Evolutionary conservation across 1,140 invertebrate genomes (phyloP), one percentile per base, ranked within the genome.

Genomic region (Drosophila erecta): DNA sequence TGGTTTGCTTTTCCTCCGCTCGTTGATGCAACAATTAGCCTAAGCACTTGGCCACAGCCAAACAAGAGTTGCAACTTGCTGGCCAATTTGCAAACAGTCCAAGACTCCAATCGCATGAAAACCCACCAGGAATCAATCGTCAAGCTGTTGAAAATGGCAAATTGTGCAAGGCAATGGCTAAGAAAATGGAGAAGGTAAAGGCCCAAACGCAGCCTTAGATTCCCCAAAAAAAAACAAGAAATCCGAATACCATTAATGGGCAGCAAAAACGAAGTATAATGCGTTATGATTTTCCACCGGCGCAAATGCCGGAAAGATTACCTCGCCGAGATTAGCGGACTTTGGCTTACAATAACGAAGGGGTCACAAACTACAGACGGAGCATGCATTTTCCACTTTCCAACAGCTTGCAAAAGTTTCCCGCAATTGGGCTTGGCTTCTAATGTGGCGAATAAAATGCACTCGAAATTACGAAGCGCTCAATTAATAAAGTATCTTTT

Each of bases 11-110:
- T 73, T 50, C 64, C 60, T 58, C 47, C 58, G 64, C 46, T 79
- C 79, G 81, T 85, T 80, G 81, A 80, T 72, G 76, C 81, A 84
- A 80, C 85, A 87, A 87, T 87, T 87, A 87, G 79, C 57, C 84
- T 80, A 57, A 79, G 67, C 79, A 89, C 89, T 89, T 80, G 83
- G 71, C 83, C 72, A 62, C 59, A 60, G 56, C 62, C 77, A 75
- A 86, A 77, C 72, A 76, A 89, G 71, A 53, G 46, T 60, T 69
- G 51, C 84, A 46, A 89, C 54, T 79, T 53, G 41, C 84, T 44
- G 76, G 58, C 46, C 72, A 87, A 87, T 87, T 87, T 77, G 72
- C 71, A 60, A 79, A 74, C 65, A 57, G 72, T 61, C 83, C 80
- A 38, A 33, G 59, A 59, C 62, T 30, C 8, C 30, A 30, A 8